phyloP scores from a whole-genome alignment of 2,888 invertebrate genomes.

The Trichacis sp. region DNA sequence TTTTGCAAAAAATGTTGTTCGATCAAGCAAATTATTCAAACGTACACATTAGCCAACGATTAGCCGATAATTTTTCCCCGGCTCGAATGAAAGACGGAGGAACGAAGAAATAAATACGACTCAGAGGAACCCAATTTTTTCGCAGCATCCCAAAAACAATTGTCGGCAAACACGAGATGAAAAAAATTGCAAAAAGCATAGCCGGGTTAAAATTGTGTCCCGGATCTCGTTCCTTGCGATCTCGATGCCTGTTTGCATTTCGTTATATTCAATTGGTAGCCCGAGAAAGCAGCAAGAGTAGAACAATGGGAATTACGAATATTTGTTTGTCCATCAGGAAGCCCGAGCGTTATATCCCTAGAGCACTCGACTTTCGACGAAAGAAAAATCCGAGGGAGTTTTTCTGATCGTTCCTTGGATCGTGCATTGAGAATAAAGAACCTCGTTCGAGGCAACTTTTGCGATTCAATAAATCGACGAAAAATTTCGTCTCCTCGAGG shows the following conservation, averaged over 20 bases:
- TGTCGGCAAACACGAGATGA: too few relatives aligned
- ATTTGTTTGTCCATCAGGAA: slow-evolving; percentile 64
- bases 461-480: too few relatives aligned
- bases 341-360: slow-evolving; percentile 51
- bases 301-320: slow-evolving; percentile 67
- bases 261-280: slow-evolving; percentile 66
- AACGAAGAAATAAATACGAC: too few relatives aligned
- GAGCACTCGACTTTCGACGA: slow-evolving; percentile 50
- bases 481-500: too few relatives aligned
- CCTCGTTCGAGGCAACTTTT: not conserved
- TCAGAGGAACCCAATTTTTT: too few relatives aligned
- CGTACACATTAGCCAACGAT: too few relatives aligned
- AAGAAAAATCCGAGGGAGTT: slow-evolving; percentile 43
- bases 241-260: slow-evolving; percentile 65
- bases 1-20: slow-evolving; percentile 2
- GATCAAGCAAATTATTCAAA: not conserved
- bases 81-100: not conserved
- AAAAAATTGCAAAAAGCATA: slow-evolving; percentile 21
- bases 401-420: slow-evolving; percentile 40
- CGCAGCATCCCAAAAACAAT: not conserved
- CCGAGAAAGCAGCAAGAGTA: slow-evolving; percentile 53
- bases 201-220: slow-evolving; percentile 24
- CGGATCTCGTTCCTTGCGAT: slow-evolving; percentile 53
- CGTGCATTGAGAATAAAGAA: slow-evolving; percentile 38
- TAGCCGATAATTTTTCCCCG: too few relatives aligned